These are phyloP conservation scores for Anguilla rostrata DNA, from an alignment of 2,113 vertebrate genomes.

Conservation along the genomic window DNA sequence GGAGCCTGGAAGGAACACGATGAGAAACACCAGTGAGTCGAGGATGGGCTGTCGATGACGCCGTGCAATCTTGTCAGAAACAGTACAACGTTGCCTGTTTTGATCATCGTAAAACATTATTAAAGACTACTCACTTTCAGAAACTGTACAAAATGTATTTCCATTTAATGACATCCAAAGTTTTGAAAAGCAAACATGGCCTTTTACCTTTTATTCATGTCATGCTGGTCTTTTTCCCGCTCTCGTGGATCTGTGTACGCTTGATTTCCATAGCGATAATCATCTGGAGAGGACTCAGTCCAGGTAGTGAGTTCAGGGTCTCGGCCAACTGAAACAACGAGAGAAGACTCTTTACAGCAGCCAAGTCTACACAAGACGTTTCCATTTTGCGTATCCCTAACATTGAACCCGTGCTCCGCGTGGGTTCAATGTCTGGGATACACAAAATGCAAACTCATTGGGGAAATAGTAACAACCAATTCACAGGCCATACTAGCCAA, in stretches of 20 bases:
- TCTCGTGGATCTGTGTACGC: constrained; percentile 82
- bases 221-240: constrained; percentile 90
- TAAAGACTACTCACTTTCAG: not conserved
- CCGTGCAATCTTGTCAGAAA: no score
- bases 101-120: not conserved
- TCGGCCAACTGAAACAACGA: constrained; percentile 63
- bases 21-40: not conserved
- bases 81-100: not conserved
- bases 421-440: no score
- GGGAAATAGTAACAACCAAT: no score
- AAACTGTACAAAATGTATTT: not conserved
- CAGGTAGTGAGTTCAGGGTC: constrained; percentile 80
- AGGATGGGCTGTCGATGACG: no score
- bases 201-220: constrained; percentile 90
- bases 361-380: not conserved
- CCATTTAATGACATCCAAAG: not conserved
- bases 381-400: no score
- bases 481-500: no score
- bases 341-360: not conserved
- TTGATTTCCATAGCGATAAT: constrained; percentile 81
- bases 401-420: no score
- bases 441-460: no score
- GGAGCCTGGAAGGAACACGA: constrained; percentile 67
- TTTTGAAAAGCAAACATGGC: not conserved
- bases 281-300: constrained; percentile 90